Base-by-base conservation (phyloP, 2,888 invertebrate species). In the Linhomoeus sp. region DNA sequence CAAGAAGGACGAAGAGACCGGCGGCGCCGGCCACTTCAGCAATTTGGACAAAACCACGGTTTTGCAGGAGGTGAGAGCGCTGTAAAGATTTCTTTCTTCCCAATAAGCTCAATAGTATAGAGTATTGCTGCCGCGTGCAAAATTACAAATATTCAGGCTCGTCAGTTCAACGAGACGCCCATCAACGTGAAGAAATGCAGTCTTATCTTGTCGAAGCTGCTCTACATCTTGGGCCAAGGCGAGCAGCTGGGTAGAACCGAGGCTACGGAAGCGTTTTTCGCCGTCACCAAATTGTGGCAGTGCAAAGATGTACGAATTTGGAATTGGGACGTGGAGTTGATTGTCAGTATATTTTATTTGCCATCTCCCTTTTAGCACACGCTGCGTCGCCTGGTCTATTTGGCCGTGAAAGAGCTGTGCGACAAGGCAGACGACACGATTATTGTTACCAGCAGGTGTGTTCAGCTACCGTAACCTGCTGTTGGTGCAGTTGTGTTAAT, bases 241-340 rank as follows among this genome's bases (percentile, higher is more conserved):
- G 92, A 94, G 66, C 76, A 79, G 57, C 73, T 97, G 51, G 83
- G 7, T 15, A 79, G 82, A 0, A 83, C 82, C 41, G 97, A 99
- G 68, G 97, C 97, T 0, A 99, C 97, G 1, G 94, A 94, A 62
- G 82, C 84, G 9, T 99, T 99, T 69, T 99, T 99, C 71, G 94
- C 97, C 1, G 92, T 94, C 76, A 99, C 97, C 0, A 97, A 97
- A 68, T 72, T 99, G 41, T 99, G 97, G 67, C 97, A 99, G 69
- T 88, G 86, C 0, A 83, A 84, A 59, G 97, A 99, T 74, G 82
- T 72, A 56, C 56, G 64, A 45, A 44, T 22, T 5, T 41, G 47
- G 12, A 5, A 24, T 50, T 35, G 2, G 19, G n/a, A n/a, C n/a
- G n/a, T n/a, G n/a, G n/a, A n/a, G n/a, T n/a, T n/a, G n/a, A n/a